Percentiles rank a stretch among this genome's conserved stretches.
phyloP scores from a whole-genome alignment of 2,888 invertebrate genomes.

The Hyposoter dolosus region DNA sequence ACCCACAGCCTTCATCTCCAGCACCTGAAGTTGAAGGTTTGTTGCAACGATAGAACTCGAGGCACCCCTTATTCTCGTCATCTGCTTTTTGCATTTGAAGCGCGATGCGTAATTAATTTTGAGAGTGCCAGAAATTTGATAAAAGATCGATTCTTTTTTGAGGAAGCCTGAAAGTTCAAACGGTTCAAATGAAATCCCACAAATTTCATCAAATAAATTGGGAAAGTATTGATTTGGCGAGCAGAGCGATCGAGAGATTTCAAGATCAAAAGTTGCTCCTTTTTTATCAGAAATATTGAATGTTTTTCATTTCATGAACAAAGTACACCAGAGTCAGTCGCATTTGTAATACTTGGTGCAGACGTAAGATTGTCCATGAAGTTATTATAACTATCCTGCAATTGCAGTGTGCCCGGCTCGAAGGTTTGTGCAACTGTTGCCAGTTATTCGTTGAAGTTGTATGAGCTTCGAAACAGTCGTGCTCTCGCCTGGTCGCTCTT shows the following conservation, averaged over 20 bases:
- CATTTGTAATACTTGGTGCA: conserved; percentile 6
- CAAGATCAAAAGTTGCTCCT: not conserved
- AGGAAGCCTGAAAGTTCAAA: too few species aligned
- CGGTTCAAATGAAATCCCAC: not conserved
- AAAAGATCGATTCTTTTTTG: too few species aligned
- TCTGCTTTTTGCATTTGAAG: not conserved
- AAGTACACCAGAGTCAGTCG: not conserved
- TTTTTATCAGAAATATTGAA: not conserved
- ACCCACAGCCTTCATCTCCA: conserved; percentile 7
- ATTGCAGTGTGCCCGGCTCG: conserved; percentile 24
- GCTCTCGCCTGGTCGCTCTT: conserved; percentile 36
- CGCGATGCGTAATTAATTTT: too few species aligned
- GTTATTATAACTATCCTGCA: conserved; percentile 74
- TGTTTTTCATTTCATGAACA: not conserved
- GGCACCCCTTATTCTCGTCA: not conserved
- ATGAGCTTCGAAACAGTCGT: conserved; percentile 64
- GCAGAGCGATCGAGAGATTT: not conserved
- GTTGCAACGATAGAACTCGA: not conserved
- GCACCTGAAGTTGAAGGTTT: not conserved
- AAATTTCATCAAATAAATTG: not conserved
- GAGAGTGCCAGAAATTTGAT: too few species aligned
- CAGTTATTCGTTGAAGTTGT: conserved; percentile 62
- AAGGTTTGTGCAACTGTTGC: conserved; percentile 34
- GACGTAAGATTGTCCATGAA: conserved; percentile 65
- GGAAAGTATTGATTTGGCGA: not conserved